These are phyloP conservation scores for Penaeus monodon DNA, from an alignment of 2,888 invertebrate genomes.

Conservation along the genomic window DNA sequence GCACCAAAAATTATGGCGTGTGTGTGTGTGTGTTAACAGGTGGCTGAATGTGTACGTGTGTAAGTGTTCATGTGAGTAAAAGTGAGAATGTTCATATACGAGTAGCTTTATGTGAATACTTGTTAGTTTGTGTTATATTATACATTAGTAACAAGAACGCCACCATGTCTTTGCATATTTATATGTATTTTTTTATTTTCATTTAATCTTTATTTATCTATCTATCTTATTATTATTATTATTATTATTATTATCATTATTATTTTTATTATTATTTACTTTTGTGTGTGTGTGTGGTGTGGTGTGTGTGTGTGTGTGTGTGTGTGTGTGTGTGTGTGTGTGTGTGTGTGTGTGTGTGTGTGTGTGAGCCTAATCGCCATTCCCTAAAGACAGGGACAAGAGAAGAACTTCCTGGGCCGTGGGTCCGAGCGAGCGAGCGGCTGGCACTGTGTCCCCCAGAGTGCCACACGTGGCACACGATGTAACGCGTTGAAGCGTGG, in stretches of 20 bases:
- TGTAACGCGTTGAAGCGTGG: constrained; percentile 33
- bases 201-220: too few species aligned
- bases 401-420: too few species aligned
- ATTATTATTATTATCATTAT: too few species aligned
- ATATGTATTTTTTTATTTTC: not conserved
- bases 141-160: not conserved
- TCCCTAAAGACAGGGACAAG: too few species aligned
- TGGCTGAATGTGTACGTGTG: not conserved
- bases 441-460: constrained; percentile 31
- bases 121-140: not conserved
- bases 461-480: not conserved
- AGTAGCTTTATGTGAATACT: not conserved
- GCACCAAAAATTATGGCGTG: not conserved
- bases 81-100: not conserved
- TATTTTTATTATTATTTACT: too few species aligned
- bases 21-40: not conserved
- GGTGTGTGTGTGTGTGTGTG: too few species aligned
- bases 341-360: too few species aligned
- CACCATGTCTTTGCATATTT: not conserved
- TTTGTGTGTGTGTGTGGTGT: not conserved
- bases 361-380: too few species aligned
- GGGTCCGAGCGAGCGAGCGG: too few species aligned
- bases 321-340: too few species aligned
- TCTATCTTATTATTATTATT: too few species aligned
- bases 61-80: not conserved